These are phyloP conservation scores for Silvanus unidentatus DNA, from an alignment of 2,888 invertebrate species.

Conservation along the genomic window DNA sequence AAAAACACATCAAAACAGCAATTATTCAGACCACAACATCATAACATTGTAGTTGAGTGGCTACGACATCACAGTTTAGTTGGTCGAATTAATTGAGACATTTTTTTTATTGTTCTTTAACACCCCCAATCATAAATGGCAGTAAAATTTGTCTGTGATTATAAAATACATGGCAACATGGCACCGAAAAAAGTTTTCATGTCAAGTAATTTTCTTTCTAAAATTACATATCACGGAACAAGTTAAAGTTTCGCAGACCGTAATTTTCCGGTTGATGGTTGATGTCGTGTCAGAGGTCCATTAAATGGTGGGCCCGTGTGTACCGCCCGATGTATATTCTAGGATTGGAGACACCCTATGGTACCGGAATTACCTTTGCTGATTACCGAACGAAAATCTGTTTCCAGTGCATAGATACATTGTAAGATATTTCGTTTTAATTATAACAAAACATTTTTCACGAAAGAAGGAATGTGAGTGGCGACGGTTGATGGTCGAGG, in stretches of 20 bases:
- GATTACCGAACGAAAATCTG: constrained; percentile 42
- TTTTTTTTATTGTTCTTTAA: neutral
- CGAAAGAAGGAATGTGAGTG: no score
- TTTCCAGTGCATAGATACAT: constrained; percentile 38
- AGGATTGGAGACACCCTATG: constrained; percentile 44
- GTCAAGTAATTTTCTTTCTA: constrained; percentile 26
- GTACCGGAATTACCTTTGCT: constrained; percentile 44
- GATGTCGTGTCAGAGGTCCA: constrained; percentile 38
- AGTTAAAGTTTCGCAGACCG: constrained; percentile 39
- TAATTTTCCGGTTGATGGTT: constrained; percentile 39
- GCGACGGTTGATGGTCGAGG: no score
- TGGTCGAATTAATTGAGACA: neutral
- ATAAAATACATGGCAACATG: neutral
- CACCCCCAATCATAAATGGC: neutral
- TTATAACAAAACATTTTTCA: neutral
- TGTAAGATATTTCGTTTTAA: constrained; percentile 20
- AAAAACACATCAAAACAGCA: no score
- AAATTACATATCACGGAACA: constrained; percentile 36
- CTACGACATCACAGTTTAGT: no score
- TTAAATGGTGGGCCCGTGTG: constrained; percentile 30
- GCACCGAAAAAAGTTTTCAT: constrained; percentile 13
- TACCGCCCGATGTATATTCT: constrained; percentile 25
- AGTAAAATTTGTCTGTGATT: neutral
- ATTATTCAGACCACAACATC: no score
- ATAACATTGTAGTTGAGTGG: no score